Evolutionary conservation across 2,888 invertebrate genomes (phyloP), one percentile per base, ranked within the genome.

Genomic region (Petrolisthes cinctipes): DNA sequence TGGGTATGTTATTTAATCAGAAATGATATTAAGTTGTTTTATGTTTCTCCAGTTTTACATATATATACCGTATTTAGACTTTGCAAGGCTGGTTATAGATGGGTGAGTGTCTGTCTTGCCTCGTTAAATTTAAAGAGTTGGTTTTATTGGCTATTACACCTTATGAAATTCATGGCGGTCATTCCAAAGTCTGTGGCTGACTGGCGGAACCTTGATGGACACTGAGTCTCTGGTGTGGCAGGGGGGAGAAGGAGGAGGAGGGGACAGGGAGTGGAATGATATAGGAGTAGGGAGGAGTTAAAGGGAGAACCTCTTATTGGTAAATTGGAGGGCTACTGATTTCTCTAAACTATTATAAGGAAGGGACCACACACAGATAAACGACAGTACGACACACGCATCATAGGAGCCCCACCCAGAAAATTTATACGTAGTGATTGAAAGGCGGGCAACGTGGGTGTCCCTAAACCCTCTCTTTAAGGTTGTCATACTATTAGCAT

Each of bases 381-480:
- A 61, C 11, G 61, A 61, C 61, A 61, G 61, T 1, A 3, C 61
- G 61, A 61, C 61, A 61, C 11, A 17, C 11, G 61, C 9, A 37
- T 37, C 37, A 61, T 17, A 17, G 61, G 61, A 17, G 3, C 61
- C 61, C 61, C 9, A 17, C 61, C 73, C 82, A 82, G 82, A 82
- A 82, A 82, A 82, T 82, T 82, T 82, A 82, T 82, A 82, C 73
- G 23, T 73, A 82, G 20, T 73, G 82, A 82, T 82, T 82, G 82
- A 73, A 71, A 71, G 56, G 51, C 53, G 53, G 23, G 20, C 53
- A 54, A 20, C n/a, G 53, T 54, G n/a, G 71, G 68, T 7, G n/a
- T 71, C 11, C 73, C 11, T 68, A 82, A 71, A 73, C 53, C 53
- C 54, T 17, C 54, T 5, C 17, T 5, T 61, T 61, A 61, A 79